Evolutionary conservation across 2,113 vertebrate genomes (phyloP).

Genomic region (Bostrychus sinensis): DNA sequence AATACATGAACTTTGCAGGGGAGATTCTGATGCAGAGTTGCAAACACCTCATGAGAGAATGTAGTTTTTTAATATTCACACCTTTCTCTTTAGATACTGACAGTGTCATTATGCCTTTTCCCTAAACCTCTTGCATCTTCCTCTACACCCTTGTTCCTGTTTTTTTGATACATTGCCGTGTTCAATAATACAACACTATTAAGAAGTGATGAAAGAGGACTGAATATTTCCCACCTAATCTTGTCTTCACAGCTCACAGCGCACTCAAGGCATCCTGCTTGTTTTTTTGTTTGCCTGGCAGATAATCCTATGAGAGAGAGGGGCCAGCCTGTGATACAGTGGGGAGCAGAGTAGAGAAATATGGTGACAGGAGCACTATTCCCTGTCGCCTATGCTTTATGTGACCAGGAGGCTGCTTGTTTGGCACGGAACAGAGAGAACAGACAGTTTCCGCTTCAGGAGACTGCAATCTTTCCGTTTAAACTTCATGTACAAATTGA

Average conservation of each 20-base stretch:
- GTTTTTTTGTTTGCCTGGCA: constrained; percentile 68
- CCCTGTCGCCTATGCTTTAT: constrained; percentile 56
- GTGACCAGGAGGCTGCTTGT: constrained; percentile 25
- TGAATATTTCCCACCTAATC: constrained; percentile 77
- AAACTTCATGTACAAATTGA: no score
- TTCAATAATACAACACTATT: constrained; percentile 63
- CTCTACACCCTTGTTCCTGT: constrained; percentile 26
- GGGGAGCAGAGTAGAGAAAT: constrained; percentile 51
- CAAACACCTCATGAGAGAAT: constrained; percentile 16
- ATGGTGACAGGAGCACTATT: constrained; percentile 52
- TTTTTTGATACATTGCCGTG: constrained; percentile 39
- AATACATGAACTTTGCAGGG: constrained; percentile 1
- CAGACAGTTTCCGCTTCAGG: constrained; percentile 8
- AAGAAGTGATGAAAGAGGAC: constrained; percentile 71
- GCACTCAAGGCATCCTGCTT: constrained; percentile 67
- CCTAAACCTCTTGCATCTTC: constrained; percentile 24
- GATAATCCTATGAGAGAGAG: constrained; percentile 74
- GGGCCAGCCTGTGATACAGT: constrained; percentile 48
- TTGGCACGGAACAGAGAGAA: constrained; percentile 11
- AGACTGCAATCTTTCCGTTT: neutral
- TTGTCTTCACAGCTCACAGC: constrained; percentile 68
- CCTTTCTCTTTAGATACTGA: constrained; percentile 17
- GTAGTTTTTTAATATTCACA: neutral
- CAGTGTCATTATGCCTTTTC: constrained; percentile 34
- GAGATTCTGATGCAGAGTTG: constrained; percentile 11